phyloP scores from a whole-genome alignment of 2,113 vertebrate species.

The Poeciliopsis occidentalis region DNA sequence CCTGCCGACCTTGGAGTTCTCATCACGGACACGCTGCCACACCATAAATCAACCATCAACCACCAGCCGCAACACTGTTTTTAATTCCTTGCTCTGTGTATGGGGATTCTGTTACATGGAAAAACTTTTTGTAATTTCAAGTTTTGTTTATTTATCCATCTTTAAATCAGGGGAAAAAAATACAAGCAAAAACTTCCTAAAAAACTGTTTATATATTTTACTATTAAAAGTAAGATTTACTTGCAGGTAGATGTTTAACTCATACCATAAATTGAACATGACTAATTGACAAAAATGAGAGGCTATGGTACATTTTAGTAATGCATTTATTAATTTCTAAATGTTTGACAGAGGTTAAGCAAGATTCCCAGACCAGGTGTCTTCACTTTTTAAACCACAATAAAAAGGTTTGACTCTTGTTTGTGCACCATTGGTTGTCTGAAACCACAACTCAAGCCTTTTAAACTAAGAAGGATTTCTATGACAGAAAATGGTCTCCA shows the following conservation, averaged over 20 bases:
- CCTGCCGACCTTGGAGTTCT: conserved; percentile 37
- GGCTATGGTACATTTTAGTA: no score
- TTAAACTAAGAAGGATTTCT: neutral
- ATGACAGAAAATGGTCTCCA: no score
- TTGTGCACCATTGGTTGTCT: neutral
- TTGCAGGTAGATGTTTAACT: neutral
- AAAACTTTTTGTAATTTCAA: conserved; percentile 15
- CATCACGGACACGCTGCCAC: conserved; percentile 11
- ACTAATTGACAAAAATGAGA: no score
- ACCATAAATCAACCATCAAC: conserved; percentile 47
- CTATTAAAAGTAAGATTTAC: no score
- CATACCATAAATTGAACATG: no score
- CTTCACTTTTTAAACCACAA: neutral
- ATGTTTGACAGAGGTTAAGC: no score
- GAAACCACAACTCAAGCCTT: neutral
- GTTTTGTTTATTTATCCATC: conserved; percentile 25
- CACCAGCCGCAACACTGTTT: conserved; percentile 33
- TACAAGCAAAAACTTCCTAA: neutral
- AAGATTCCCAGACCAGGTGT: no score
- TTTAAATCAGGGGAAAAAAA: conserved; percentile 5
- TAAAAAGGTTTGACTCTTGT: neutral
- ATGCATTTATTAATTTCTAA: no score
- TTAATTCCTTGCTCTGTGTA: conserved; percentile 6
- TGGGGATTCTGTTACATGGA: conserved; percentile 42
- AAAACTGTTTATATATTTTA: no score